Evolutionary conservation across 1,140 invertebrate species (phyloP).

Genomic region (Danaus plexippus): DNA sequence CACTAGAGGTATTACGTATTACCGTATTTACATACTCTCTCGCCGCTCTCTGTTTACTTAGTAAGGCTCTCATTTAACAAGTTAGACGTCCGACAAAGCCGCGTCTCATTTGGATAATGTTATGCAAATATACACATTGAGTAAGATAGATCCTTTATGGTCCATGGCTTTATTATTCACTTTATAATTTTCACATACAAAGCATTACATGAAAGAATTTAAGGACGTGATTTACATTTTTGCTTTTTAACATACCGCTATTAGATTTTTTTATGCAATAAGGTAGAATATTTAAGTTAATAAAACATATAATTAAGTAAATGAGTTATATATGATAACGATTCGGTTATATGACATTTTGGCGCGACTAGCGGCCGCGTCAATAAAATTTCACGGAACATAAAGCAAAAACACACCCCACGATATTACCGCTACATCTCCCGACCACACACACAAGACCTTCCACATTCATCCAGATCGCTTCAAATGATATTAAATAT

Average conservation of each 20-base stretch:
- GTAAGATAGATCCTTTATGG: constrained; percentile 10
- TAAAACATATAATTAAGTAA: not conserved
- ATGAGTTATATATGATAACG: constrained; percentile 7
- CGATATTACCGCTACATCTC: constrained; percentile 47
- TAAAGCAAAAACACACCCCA: constrained; percentile 68
- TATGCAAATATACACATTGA: constrained; percentile 45
- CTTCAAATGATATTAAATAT: constrained; percentile 5
- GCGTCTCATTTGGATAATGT: constrained; percentile 56
- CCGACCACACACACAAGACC: constrained; percentile 44
- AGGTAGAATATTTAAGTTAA: too few relatives aligned
- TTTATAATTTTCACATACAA: too few relatives aligned
- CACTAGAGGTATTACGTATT: constrained; percentile 26
- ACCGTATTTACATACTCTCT: constrained; percentile 32
- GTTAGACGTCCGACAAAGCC: constrained; percentile 47
- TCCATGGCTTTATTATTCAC: constrained; percentile 4
- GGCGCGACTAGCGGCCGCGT: constrained; percentile 43
- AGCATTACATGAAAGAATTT: too few relatives aligned
- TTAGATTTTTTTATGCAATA: not conserved
- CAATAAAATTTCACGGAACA: constrained; percentile 69
- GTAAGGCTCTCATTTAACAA: constrained; percentile 54
- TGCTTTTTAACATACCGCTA: not conserved
- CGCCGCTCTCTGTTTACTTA: constrained; percentile 43
- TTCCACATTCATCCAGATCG: constrained; percentile 16
- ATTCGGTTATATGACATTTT: constrained; percentile 19
- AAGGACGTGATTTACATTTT: constrained; percentile 1